These are phyloP conservation scores for Agonopterix subpropinquella DNA, from an alignment of 2,888 invertebrate genomes.

Conservation along the genomic window DNA sequence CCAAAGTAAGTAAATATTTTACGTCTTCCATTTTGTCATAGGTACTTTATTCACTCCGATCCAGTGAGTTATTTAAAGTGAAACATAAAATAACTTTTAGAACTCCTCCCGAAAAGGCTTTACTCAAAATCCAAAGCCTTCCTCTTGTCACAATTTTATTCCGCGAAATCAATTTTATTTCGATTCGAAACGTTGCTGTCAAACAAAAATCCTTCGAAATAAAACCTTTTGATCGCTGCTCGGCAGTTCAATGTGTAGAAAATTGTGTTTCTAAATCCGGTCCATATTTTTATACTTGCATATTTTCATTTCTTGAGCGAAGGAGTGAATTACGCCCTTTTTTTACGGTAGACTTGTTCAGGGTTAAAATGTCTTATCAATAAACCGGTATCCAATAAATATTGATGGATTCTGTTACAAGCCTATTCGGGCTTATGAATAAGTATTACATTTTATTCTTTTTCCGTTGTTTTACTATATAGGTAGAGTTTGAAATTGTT, in stretches of 20 bases:
- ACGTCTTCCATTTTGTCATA: too few relatives aligned
- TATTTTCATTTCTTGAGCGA: conserved; percentile 3
- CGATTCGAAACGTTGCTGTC: conserved; percentile 46
- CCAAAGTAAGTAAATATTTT: too few relatives aligned
- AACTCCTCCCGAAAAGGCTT: neutral
- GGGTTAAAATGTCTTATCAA: conserved; percentile 3
- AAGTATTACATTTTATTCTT: too few relatives aligned
- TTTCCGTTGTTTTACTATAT: too few relatives aligned
- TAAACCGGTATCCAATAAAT: conserved; percentile 11
- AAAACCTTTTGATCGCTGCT: conserved; percentile 39
- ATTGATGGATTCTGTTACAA: conserved; percentile 1
- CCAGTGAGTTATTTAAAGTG: neutral
- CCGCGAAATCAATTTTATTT: conserved; percentile 26
- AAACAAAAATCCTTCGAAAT: conserved; percentile 41
- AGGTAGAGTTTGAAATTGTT: too few relatives aligned
- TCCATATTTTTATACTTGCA: conserved; percentile 21
- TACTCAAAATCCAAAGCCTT: conserved; percentile 1
- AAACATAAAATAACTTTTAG: neutral
- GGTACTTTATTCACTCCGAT: too few relatives aligned
- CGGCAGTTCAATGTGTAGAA: conserved; percentile 39
- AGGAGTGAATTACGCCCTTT: conserved; percentile 10
- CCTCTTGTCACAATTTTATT: conserved; percentile 16
- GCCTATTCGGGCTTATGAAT: neutral
- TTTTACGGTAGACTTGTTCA: conserved; percentile 13
- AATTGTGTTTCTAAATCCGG: conserved; percentile 53